A percentile compares a stretch with the other conserved stretches of the same genome.
phyloP scores from a whole-genome alignment of 2,113 vertebrate genomes.

The human (Homo sapiens) region GRCh38 chrX:50055001-50055500 shows the following conservation, averaged over 20 bases:
- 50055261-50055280: slow-evolving; percentile 17
- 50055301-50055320: not conserved
- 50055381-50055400: not conserved
- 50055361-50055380: not conserved
- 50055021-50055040: not conserved
- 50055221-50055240: not conserved
- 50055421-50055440: not conserved
- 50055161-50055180: not conserved
- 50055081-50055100: not conserved
- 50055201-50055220: slow-evolving; percentile 12
- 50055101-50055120: not conserved
- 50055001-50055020: not conserved
- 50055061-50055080: not conserved
- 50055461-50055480: not conserved
- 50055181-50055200: slow-evolving; percentile 52
- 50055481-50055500: not conserved
- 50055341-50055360: not conserved
- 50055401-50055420: not conserved
- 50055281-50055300: not conserved
- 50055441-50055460: slow-evolving; percentile 37
- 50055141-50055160: not conserved
- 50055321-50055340: not conserved
- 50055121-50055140: slow-evolving; percentile 36
- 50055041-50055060: not conserved
- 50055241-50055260: slow-evolving; percentile 18